phyloP scores from a whole-genome alignment of 2,113 vertebrate genomes.

The Hippolais icterina region DNA sequence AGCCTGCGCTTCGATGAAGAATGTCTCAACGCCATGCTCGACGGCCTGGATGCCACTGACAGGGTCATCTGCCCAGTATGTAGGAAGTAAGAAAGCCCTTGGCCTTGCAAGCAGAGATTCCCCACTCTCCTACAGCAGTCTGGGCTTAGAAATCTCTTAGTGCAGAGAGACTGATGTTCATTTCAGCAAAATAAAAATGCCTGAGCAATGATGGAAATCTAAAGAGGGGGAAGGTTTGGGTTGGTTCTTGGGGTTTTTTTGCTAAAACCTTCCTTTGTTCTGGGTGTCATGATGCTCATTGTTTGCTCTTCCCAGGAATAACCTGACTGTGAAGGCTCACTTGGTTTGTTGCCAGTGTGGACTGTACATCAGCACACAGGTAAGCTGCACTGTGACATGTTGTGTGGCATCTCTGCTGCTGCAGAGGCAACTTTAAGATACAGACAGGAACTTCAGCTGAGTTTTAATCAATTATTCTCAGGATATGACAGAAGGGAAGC shows the following conservation, averaged over 20 bases:
- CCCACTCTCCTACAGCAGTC: not conserved
- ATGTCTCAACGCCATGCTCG: constrained; percentile 80
- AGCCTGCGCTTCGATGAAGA: constrained; percentile 84
- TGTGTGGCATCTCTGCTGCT: not conserved
- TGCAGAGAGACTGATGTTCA: not conserved
- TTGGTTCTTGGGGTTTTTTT: not conserved
- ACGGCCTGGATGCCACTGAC: constrained; percentile 75
- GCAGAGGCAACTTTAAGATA: not conserved
- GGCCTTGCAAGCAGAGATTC: not conserved
- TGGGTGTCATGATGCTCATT: not conserved
- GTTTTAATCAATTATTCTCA: not conserved
- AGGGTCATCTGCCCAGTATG: constrained; percentile 88
- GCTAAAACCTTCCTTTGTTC: not conserved
- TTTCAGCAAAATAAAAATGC: not conserved
- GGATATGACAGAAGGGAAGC: constrained; percentile 69
- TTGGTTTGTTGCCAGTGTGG: constrained; percentile 76
- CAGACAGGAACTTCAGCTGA: not conserved
- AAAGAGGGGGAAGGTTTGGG: not conserved
- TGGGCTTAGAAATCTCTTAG: not conserved
- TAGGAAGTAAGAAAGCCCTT: constrained; percentile 77
- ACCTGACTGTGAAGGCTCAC: constrained; percentile 61
- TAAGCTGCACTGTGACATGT: not conserved
- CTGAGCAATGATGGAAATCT: not conserved
- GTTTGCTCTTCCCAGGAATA: constrained; percentile 57
- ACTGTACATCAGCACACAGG: constrained; percentile 64